phyloP scores from a whole-genome alignment of 2,888 invertebrate genomes.

The Macropis europaea region DNA sequence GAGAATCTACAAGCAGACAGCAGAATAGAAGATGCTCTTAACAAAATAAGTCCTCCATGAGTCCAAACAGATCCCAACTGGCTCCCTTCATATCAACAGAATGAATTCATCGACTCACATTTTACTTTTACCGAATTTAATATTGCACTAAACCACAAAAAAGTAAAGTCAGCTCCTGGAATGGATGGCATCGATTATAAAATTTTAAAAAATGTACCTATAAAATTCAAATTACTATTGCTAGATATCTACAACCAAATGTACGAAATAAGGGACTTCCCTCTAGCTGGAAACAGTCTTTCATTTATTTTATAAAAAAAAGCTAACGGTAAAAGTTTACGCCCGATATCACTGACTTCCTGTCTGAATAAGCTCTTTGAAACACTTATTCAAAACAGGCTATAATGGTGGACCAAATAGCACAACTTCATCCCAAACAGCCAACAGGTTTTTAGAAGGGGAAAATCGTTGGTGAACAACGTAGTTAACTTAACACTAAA shows the following conservation, averaged over 20 bases:
- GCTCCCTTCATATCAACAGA: background rate
- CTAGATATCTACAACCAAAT: background rate
- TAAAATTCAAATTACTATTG: background rate
- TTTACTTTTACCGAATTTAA: background rate
- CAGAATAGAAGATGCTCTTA: background rate
- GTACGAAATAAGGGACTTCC: background rate
- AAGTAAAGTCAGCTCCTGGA: background rate
- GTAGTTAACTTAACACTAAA: background rate
- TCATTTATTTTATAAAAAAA: constrained; percentile 5
- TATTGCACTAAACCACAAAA: background rate
- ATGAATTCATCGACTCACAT: background rate
- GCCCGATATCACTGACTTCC: background rate
- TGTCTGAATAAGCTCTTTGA: constrained; percentile 1
- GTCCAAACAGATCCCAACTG: background rate
- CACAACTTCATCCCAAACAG: background rate
- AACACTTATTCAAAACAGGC: background rate
- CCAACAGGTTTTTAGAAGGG: constrained; percentile 7
- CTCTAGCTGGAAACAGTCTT: background rate
- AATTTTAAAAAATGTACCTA: background rate
- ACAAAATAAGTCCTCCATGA: background rate
- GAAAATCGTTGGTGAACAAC: background rate
- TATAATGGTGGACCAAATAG: background rate
- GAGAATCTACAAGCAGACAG: background rate
- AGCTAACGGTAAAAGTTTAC: background rate
- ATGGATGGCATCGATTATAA: constrained; percentile 1